Conservation (phyloP, 1,140 invertebrate species). For the Zaprionus nigranus region DNA sequence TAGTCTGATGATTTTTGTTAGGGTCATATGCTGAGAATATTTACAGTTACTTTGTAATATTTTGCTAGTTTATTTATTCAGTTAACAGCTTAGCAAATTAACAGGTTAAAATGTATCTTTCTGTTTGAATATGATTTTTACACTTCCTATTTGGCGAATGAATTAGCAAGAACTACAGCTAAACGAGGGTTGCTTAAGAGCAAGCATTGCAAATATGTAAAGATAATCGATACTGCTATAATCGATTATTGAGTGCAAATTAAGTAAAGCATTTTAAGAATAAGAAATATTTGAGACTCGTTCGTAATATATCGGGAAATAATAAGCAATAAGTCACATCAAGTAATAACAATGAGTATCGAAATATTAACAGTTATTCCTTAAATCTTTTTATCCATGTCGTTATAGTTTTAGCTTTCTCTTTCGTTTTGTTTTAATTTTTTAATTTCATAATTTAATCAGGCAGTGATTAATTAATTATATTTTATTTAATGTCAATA, state of each 20-base stretch:
- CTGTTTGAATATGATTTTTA: neutral
- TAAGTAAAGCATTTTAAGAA: too few species aligned
- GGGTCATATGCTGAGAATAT: neutral
- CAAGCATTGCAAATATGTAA: neutral
- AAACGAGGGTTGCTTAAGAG: neutral
- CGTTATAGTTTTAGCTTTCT: too few species aligned
- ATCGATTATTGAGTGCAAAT: too few species aligned
- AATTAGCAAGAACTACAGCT: constrained; percentile 2
- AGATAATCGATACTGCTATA: neutral
- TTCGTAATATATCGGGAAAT: too few species aligned
- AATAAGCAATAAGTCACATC: too few species aligned
- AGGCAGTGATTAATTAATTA: too few species aligned
- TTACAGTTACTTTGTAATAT: neutral
- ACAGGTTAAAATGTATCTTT: neutral
- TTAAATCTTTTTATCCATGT: too few species aligned
- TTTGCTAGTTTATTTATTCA: neutral
- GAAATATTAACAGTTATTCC: too few species aligned
- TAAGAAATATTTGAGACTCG: neutral
- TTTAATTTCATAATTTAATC: too few species aligned
- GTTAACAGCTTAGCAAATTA: neutral
- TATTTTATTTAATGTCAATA: too few species aligned
- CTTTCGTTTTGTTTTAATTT: too few species aligned
- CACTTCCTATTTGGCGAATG: constrained; percentile 18
- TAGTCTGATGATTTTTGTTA: neutral
- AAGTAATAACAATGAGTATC: too few species aligned